Percentiles rank a stretch among this genome's conserved stretches.
Evolutionary conservation across 2,888 invertebrate species (phyloP).

Genomic region (Alviniconcha strummeri): DNA sequence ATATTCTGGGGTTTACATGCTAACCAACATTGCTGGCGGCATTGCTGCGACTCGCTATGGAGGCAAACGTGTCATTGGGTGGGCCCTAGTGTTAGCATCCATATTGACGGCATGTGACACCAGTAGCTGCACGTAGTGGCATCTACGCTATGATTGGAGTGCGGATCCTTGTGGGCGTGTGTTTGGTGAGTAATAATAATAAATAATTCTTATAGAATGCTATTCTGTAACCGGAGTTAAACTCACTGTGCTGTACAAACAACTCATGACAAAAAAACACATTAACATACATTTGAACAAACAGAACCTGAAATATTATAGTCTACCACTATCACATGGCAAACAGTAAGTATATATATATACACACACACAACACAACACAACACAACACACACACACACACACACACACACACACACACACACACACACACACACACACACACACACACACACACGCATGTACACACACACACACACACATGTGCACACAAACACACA

Average conservation of each 20-base stretch:
- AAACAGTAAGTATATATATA: too few relatives aligned
- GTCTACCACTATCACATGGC: too few relatives aligned
- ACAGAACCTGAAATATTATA: too few relatives aligned
- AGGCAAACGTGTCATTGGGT: conserved; percentile 88
- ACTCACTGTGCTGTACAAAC: too few relatives aligned
- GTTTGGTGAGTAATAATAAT: conserved; percentile 78
- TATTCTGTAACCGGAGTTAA: neutral
- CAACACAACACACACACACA: too few relatives aligned
- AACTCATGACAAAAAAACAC: too few relatives aligned
- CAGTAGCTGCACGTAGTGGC: conserved; percentile 82
- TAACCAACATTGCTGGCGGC: conserved; percentile 66
- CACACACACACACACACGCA: neutral
- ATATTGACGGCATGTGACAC: conserved; percentile 87
- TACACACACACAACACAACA: too few relatives aligned
- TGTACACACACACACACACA: too few relatives aligned
- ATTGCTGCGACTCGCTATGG: conserved; percentile 85
- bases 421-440: neutral
- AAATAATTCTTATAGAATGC: neutral
- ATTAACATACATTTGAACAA: too few relatives aligned
- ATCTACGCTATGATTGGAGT: conserved; percentile 82
- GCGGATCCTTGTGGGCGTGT: conserved; percentile 86
- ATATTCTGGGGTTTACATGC: conserved; percentile 69
- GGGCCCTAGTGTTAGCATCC: conserved; percentile 87
- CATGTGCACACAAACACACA: too few relatives aligned
- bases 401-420: too few relatives aligned